Percentiles rank a stretch among this genome's conserved stretches.
Conservation (phyloP, 1,140 invertebrate species). For the Mylabris phalerata region DNA sequence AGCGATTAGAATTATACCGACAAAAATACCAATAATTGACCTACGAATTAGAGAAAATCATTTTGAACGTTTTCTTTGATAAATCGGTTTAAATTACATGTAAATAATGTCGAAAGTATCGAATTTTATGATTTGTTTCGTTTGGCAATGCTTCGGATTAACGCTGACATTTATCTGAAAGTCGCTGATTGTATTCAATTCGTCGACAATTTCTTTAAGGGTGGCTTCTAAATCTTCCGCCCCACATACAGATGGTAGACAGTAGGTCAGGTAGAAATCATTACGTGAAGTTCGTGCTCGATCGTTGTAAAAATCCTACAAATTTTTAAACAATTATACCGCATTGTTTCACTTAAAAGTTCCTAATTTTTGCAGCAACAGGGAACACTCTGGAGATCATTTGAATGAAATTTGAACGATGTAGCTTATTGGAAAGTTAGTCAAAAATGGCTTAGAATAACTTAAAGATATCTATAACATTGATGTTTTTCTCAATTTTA, state of each 20-base stretch:
- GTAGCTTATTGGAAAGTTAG: too few species aligned
- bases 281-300: constrained; percentile 20
- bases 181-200: constrained; percentile 26
- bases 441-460: too few species aligned
- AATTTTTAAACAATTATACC: not conserved
- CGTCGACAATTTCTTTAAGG: constrained; percentile 45
- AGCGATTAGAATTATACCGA: not conserved
- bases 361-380: too few species aligned
- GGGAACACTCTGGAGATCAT: too few species aligned
- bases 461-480: too few species aligned
- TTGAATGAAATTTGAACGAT: too few species aligned
- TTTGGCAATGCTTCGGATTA: constrained; percentile 47
- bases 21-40: constrained; percentile 5
- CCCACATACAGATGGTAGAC: constrained; percentile 53
- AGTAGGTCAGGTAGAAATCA: constrained; percentile 55
- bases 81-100: constrained; percentile 8
- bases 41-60: not conserved
- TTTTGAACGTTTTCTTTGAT: too few species aligned
- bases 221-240: constrained; percentile 47
- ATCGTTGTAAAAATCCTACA: constrained; percentile 20
- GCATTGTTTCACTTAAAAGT: too few species aligned
- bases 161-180: constrained; percentile 40
- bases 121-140: constrained; percentile 40
- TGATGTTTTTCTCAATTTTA: too few species aligned
- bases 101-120: constrained; percentile 48